Evolutionary conservation across 2,888 invertebrate genomes (phyloP), one percentile per base, ranked within the genome.

Genomic region (Melipona bicolor): DNA sequence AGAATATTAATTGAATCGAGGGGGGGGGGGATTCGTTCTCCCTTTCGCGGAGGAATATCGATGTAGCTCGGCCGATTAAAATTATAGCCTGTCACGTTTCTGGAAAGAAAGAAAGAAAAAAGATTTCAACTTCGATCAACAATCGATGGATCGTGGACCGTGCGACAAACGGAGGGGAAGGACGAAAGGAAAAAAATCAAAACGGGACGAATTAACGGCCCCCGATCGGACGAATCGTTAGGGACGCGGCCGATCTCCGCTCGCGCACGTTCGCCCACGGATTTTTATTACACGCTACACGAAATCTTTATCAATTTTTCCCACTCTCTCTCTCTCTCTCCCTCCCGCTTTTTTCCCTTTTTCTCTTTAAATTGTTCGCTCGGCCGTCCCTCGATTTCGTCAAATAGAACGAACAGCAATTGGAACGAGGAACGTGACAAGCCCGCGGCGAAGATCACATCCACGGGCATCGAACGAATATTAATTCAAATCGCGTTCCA

Each of bases 1-100:
- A 43, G 85, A 88, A 88, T 88, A 88, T 87, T 85, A 87, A 88
- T 88, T 77, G 81, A 87, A 85, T 86, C 71, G 84, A 0, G 36
- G 0, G 36, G 9, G 9, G 36, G 36, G 36, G 36, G 9, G 9
- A 84, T 84, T 79, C 73, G 69, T 59, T 74, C 77, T 64, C 67
- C 70, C 64, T 56, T 72, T 64, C 76, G 65, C 36, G 75, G 27
- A 56, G 77, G 84, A 85, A 85, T 85, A 84, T 76, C 79, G 78
- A 83, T 75, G 83, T 61, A 83, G 72, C 78, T 61, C 59, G 72
- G 59, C 24, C 83, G 84, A 83, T 85, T 85, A 77, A 84, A 72
- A 84, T 85, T 80, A 84, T 65, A 77, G 77, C 43, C 62, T 27
- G 27, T 4, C 52, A 50, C 32, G 61, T 36, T 59, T 56, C 62